These are phyloP conservation scores for Drosophila kanekoi DNA, from an alignment of 2,888 invertebrate species.

Conservation along the genomic window DNA sequence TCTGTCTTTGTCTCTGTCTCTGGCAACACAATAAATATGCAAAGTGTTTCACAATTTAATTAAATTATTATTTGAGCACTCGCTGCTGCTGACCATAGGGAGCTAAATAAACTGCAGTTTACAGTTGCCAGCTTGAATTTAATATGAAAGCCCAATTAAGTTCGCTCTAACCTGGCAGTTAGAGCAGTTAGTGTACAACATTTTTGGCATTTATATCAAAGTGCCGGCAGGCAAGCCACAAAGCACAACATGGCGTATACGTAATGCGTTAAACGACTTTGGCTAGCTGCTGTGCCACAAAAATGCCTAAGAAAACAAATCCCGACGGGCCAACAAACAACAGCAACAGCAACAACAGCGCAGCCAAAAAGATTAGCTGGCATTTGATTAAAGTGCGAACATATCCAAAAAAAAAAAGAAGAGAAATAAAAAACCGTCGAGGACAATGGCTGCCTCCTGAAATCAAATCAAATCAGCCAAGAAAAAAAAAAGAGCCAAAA, in stretches of 20 bases:
- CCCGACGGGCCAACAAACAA: slow-evolving; percentile 28
- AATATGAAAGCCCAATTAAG: slow-evolving; percentile 55
- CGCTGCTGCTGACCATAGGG: slow-evolving; percentile 31
- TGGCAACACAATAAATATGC: slow-evolving; percentile 52
- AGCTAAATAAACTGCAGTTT: slow-evolving; percentile 27
- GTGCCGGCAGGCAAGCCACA: slow-evolving; percentile 13
- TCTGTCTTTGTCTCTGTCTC: slow-evolving; percentile 22
- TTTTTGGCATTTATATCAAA: slow-evolving; percentile 19
- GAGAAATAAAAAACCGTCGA: slow-evolving; percentile 12
- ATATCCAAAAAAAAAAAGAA: slow-evolving; percentile 43
- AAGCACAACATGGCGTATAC: slow-evolving; percentile 47
- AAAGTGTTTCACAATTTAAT: slow-evolving; percentile 68
- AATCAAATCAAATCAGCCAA: slow-evolving; percentile 71
- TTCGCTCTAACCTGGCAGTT: slow-evolving; percentile 40
- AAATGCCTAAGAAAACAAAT: slow-evolving; percentile 53
- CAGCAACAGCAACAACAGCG: slow-evolving; percentile 25
- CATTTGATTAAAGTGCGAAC: slow-evolving; percentile 79
- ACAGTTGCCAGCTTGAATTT: slow-evolving; percentile 35
- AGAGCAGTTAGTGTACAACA: slow-evolving; percentile 12
- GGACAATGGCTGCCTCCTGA: slow-evolving; percentile 48
- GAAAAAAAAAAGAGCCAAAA: slow-evolving; percentile 35
- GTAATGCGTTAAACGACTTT: slow-evolving; percentile 65
- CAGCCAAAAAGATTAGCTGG: slow-evolving; percentile 72
- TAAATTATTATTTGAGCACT: slow-evolving; percentile 74
- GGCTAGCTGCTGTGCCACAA: slow-evolving; percentile 40